Percentiles rank a stretch among this genome's conserved stretches.
Conservation (phyloP, 2,797 vertebrate species). For the Petrocephalus schoutedeni region DNA sequence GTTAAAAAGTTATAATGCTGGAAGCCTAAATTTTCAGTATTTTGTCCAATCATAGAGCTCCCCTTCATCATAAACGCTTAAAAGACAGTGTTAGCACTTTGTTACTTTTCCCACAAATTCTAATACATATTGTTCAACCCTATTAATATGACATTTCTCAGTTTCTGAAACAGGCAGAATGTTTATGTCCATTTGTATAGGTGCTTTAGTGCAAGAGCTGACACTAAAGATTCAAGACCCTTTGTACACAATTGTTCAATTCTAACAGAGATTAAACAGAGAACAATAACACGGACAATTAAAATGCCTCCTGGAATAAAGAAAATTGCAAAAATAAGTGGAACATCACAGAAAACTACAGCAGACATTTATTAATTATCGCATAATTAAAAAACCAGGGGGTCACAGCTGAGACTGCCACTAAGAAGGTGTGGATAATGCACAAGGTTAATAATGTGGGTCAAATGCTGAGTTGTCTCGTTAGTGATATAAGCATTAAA, state of each 20-base stretch:
- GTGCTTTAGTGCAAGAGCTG: background rate
- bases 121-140: too few species aligned
- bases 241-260: too few species aligned
- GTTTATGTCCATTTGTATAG: background rate
- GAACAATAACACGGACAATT: background rate
- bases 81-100: too few species aligned
- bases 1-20: too few species aligned
- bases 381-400: background rate
- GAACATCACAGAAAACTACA: background rate
- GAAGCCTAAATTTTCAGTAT: too few species aligned
- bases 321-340: background rate
- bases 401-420: background rate
- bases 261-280: background rate
- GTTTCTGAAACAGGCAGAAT: background rate
- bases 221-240: too few species aligned
- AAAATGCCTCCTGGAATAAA: background rate
- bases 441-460: slow-evolving; percentile 30
- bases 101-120: too few species aligned
- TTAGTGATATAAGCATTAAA: slow-evolving; percentile 35
- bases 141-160: background rate
- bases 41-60: too few species aligned
- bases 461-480: slow-evolving; percentile 46
- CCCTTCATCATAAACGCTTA: too few species aligned
- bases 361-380: background rate
- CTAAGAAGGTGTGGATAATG: slow-evolving; percentile 34